Percentiles rank a stretch among this genome's conserved stretches.
Conservation (phyloP, 1,140 invertebrate species). For the Scaptomyza hsui region DNA sequence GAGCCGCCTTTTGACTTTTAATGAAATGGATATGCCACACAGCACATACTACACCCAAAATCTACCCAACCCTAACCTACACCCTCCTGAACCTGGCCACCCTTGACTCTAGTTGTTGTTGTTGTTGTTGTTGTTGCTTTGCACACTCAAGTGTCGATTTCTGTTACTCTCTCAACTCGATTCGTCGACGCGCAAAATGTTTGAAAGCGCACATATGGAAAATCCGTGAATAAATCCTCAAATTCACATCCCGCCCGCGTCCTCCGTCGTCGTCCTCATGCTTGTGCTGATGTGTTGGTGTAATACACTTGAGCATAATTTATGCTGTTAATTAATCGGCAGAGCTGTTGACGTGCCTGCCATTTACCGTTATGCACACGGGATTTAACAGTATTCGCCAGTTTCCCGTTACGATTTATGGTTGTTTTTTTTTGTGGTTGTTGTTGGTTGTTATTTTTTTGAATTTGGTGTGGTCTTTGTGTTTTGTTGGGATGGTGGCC, state of each 20-base stretch:
- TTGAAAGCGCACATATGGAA: conserved; percentile 30
- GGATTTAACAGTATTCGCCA: conserved; percentile 5
- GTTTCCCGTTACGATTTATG: no score
- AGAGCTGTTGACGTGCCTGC: conserved; percentile 27
- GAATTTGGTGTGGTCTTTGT: no score
- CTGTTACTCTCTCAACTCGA: conserved; percentile 49
- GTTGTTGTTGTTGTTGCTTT: conserved; percentile 43
- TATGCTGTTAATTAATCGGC: conserved; percentile 78
- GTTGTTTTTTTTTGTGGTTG: no score
- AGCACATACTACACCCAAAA: conserved; percentile 14
- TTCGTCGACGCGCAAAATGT: conserved; percentile 35
- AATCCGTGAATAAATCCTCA: conserved; percentile 25
- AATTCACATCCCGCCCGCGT: conserved; percentile 6
- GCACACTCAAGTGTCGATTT: conserved; percentile 75
- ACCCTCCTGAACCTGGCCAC: background rate
- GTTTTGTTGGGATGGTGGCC: no score
- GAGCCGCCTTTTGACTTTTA: conserved; percentile 74
- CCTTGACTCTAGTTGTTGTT: conserved; percentile 2
- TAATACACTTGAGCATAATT: conserved; percentile 81
- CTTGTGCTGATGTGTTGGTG: conserved; percentile 59
- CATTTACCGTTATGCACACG: conserved; percentile 51
- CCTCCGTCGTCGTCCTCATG: background rate
- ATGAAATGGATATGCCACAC: conserved; percentile 74
- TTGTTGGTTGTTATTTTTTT: no score
- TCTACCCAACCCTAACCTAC: background rate